phyloP scores from a whole-genome alignment of 1,140 invertebrate species.

The Caerostris darwini region DNA sequence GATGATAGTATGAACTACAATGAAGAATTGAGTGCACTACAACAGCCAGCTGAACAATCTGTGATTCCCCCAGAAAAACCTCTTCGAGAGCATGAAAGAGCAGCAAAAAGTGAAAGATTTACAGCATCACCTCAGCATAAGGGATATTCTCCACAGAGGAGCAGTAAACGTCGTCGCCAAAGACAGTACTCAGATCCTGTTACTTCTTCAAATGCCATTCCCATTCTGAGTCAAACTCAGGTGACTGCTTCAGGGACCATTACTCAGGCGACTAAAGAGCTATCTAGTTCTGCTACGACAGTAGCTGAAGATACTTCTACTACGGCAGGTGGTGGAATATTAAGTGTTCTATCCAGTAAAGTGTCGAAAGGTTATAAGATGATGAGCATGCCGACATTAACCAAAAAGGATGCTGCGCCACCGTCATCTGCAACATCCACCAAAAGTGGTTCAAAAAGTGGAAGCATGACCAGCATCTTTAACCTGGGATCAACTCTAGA shows the following conservation, averaged over 20 bases:
- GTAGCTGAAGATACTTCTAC: slow-evolving; percentile 60
- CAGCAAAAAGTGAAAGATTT: slow-evolving; percentile 50
- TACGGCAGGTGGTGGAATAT: slow-evolving; percentile 42
- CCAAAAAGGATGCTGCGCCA: slow-evolving; percentile 49
- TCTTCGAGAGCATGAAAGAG: slow-evolving; percentile 62
- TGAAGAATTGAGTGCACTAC: not conserved
- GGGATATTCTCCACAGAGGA: slow-evolving; percentile 71
- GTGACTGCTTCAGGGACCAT: slow-evolving; percentile 3
- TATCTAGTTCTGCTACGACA: slow-evolving; percentile 65
- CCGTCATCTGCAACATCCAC: not conserved
- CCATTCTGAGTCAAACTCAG: slow-evolving; percentile 13
- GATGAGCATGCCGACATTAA: slow-evolving; percentile 77
- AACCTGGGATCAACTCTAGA: slow-evolving; percentile 73
- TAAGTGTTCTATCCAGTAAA: slow-evolving; percentile 75
- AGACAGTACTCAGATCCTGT: slow-evolving; percentile 71
- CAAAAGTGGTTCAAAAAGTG: slow-evolving; percentile 18
- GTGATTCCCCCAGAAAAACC: slow-evolving; percentile 66
- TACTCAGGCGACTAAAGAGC: slow-evolving; percentile 37
- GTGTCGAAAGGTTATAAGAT: slow-evolving; percentile 76
- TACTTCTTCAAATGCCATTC: slow-evolving; percentile 45
- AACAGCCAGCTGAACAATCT: not conserved
- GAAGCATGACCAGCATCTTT: slow-evolving; percentile 71
- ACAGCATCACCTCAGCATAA: slow-evolving; percentile 61
- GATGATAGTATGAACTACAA: not conserved
- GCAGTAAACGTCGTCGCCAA: slow-evolving; percentile 41